Evolutionary conservation across 2,113 vertebrate species (phyloP), one percentile per base, ranked within the genome.

Genomic region (Hemiprocne comata): DNA sequence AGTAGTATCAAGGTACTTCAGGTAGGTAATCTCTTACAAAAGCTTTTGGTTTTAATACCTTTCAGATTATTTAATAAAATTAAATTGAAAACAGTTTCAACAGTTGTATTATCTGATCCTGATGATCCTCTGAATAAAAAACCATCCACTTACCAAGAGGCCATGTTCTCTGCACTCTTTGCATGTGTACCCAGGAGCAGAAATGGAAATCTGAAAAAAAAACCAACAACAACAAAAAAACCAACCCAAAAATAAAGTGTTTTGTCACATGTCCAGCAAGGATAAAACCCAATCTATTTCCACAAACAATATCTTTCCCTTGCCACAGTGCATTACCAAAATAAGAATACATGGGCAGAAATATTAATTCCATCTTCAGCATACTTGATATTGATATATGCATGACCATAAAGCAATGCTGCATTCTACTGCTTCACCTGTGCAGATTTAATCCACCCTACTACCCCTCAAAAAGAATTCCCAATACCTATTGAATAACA

Each of bases 401-500:
- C 31, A 51, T 0, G 1, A 42, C 17, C 24, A 55, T 34, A 88
- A 67, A 73, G 7, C 16, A 77, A 54, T 44, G n/a, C 6, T 77
- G 8, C 40, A 29, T 73, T 67, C 28, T 64, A 25, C 24, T 38
- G 21, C 14, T 82, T 48, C 48, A 69, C 12, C 2, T 1, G 17
- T 62, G 17, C 38, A 64, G 21, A 12, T 86, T 67, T 62, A 46
- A 62, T 28, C 6, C 6, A 80, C 13, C 2, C 8, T 57, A 23
- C 53, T 54, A 8, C 7, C 5, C 1, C 0, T 4, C 26, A 19
- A 36, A 26, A 51, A 58, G 24, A 14, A 7, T 7, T 53, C 21
- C 25, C 4, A 51, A 6, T 12, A 38, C 8, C 16, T 20, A 15
- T 17, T n/a, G 29, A 48, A 48, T 29, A 42, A 73, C 14, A 40